phyloP scores from a whole-genome alignment of 2,797 vertebrate genomes.

The Rhinichthys osculus region DNA sequence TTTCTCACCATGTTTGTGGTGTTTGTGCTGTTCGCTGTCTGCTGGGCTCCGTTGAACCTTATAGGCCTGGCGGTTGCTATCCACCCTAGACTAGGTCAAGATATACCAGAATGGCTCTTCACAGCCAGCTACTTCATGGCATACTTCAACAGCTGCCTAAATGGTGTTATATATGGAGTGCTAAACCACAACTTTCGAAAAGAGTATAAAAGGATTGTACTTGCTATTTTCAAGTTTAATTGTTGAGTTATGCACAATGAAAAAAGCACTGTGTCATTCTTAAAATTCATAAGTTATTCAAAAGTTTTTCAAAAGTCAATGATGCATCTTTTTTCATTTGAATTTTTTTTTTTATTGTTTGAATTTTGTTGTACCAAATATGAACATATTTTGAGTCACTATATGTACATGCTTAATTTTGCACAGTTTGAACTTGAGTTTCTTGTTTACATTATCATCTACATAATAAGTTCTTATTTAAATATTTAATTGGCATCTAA shows the following conservation, averaged over 20 bases:
- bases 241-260: constrained; percentile 65
- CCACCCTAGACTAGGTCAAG: constrained; percentile 73
- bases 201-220: constrained; percentile 85
- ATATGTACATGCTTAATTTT: constrained; percentile 24
- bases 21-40: constrained; percentile 86
- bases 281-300: constrained; percentile 22
- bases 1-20: constrained; percentile 89
- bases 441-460: not conserved
- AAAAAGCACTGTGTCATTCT: constrained; percentile 54
- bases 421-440: constrained; percentile 24
- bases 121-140: constrained; percentile 88
- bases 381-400: constrained; percentile 18
- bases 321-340: constrained; percentile 29
- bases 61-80: constrained; percentile 84
- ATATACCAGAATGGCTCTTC: constrained; percentile 85
- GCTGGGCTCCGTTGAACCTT: constrained; percentile 86
- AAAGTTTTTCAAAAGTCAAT: not conserved
- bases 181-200: constrained; percentile 87
- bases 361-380: constrained; percentile 25
- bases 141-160: constrained; percentile 88
- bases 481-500: not conserved
- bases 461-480: not conserved
- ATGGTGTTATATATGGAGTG: constrained; percentile 83
- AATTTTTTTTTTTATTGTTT: constrained; percentile 16
- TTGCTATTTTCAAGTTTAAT: constrained; percentile 79